phyloP scores from a whole-genome alignment of 2,888 invertebrate genomes.

The Diarsia brunnea region DNA sequence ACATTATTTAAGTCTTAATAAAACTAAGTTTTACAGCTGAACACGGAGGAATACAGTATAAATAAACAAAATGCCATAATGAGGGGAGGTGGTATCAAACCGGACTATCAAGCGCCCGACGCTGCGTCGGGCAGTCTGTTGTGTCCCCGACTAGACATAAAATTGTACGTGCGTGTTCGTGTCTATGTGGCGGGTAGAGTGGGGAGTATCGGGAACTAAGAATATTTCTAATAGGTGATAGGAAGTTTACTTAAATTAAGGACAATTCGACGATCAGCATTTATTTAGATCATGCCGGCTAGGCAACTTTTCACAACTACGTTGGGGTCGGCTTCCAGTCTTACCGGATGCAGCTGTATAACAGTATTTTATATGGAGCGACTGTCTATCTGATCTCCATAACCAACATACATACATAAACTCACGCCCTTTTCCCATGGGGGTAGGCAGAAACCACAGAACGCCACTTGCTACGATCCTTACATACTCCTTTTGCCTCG shows the following conservation, averaged over 20 bases:
- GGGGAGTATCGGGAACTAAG: background rate
- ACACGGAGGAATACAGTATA: slow-evolving; percentile 19
- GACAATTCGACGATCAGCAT: background rate
- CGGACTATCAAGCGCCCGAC: slow-evolving; percentile 39
- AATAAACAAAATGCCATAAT: slow-evolving; percentile 42
- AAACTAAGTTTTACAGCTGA: slow-evolving; percentile 39
- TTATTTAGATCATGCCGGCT: too few relatives aligned
- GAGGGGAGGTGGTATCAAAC: slow-evolving; percentile 26
- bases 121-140: slow-evolving; percentile 24
- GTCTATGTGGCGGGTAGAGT: slow-evolving; percentile 23
- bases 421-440: too few relatives aligned
- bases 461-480: too few relatives aligned
- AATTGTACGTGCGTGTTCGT: slow-evolving; percentile 54
- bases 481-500: too few relatives aligned
- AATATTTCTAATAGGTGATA: background rate
- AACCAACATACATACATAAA: too few relatives aligned
- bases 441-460: too few relatives aligned
- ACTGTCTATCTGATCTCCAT: too few relatives aligned
- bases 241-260: background rate
- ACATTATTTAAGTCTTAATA: slow-evolving; percentile 20
- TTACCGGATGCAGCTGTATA: too few relatives aligned
- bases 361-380: too few relatives aligned
- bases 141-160: slow-evolving; percentile 44
- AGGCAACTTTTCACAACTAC: too few relatives aligned
- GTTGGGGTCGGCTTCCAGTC: too few relatives aligned